Evolutionary conservation across 2,888 invertebrate species (phyloP), one percentile per base, ranked within the genome.

Genomic region (Hecatera dysodea): DNA sequence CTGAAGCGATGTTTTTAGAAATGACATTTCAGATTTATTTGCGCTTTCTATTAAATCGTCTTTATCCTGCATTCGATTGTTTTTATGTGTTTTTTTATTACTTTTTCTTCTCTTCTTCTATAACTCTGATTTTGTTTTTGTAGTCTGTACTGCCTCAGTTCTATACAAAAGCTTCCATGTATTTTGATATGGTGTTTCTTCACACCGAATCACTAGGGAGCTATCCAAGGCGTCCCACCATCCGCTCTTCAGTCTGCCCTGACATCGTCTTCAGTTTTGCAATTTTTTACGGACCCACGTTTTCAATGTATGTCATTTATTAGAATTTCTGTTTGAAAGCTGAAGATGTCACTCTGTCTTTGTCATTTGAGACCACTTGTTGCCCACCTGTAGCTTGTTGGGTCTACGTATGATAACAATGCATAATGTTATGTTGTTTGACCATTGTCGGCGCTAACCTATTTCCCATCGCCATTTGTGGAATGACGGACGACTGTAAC

Each of bases 291-390:
- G 33, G 33, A 9, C 33, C 33, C 6, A 33, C 5, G 9, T 33
- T 33, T 8, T 33, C 7, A 33, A 33, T 33, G 29, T 29, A 6
- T 29, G 5, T 33, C 33, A 33, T 33, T 33, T 33, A 33, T 5
- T 33, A 15, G 17, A 46, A 46, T 46, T n/a, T 46, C 3, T 11
- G n/a, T n/a, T n/a, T 55, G 8, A 55, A 48, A 65, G 22, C 56
- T 72, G 22, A 56, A 74, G 75, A 56, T 29, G 24, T 62, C n/a
- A 17, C 7, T n/a, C n/a, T n/a, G n/a, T n/a, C n/a, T n/a, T n/a
- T 46, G 78, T 50, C 48, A 60, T 71, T 48, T n/a, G 36, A 59
- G 52, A 72, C 61, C 72, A 76, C 72, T 78, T 66, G 75, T 61
- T 17, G 57, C 36, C n/a, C 57, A 72, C 72, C 72, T 78, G 78